These are phyloP conservation scores for Limnephilus rhombicus DNA, from an alignment of 2,888 invertebrate species.

Conservation along the genomic window DNA sequence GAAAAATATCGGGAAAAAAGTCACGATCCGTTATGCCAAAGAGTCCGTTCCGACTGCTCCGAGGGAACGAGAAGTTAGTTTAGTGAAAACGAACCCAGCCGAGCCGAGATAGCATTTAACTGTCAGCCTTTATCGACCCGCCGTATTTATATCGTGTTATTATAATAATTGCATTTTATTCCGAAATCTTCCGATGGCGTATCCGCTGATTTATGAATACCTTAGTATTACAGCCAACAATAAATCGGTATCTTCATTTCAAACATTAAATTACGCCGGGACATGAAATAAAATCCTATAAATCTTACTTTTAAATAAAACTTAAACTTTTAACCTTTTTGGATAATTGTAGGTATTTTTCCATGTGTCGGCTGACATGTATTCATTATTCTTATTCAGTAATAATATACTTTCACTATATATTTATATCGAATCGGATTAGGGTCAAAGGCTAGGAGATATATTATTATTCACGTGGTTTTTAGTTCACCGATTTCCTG, in stretches of 20 bases:
- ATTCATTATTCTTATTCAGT: slow-evolving; percentile 38
- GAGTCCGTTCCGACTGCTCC: background rate
- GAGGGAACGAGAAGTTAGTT: background rate
- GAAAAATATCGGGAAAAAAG: slow-evolving; percentile 47
- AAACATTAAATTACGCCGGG: slow-evolving; percentile 51
- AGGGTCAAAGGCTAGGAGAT: slow-evolving; percentile 46
- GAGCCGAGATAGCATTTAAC: slow-evolving; percentile 44
- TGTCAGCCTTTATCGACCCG: slow-evolving; percentile 50
- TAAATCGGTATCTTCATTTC: slow-evolving; percentile 50
- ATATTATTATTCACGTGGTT: background rate
- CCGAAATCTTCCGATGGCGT: slow-evolving; percentile 33
- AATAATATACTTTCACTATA: slow-evolving; percentile 19
- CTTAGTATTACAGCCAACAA: slow-evolving; percentile 37
- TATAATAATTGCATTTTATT: slow-evolving; percentile 55
- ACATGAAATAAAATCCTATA: slow-evolving; percentile 52
- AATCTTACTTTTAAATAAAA: slow-evolving; percentile 49
- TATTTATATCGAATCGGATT: slow-evolving; percentile 46
- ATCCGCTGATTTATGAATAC: slow-evolving; percentile 50
- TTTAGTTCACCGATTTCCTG: slow-evolving; percentile 13
- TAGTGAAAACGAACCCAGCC: background rate
- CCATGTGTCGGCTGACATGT: background rate
- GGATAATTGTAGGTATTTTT: slow-evolving; percentile 48
- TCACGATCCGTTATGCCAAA: slow-evolving; percentile 25
- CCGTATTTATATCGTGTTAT: slow-evolving; percentile 52
- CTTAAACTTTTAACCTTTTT: slow-evolving; percentile 40